phyloP scores from a whole-genome alignment of 2,888 invertebrate genomes.

The Lymantria dispar region DNA sequence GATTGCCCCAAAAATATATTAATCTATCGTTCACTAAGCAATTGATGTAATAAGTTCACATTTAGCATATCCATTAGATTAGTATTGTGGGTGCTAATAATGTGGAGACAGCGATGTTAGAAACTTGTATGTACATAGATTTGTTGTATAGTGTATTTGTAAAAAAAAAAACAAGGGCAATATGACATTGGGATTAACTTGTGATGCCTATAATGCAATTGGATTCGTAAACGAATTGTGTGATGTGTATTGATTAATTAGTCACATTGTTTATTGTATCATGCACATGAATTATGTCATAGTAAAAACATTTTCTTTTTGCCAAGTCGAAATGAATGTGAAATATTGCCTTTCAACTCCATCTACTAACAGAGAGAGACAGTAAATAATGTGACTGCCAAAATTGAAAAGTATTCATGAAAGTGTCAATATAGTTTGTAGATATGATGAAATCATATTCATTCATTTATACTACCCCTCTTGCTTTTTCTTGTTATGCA shows the following conservation, averaged over 20 bases:
- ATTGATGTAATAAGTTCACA: constrained; percentile 37
- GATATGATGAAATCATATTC: constrained; percentile 47
- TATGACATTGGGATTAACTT: constrained; percentile 20
- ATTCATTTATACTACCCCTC: constrained; percentile 21
- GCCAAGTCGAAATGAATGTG: not conserved
- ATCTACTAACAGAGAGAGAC: not conserved
- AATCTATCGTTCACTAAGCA: constrained; percentile 37
- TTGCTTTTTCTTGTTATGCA: constrained; percentile 12
- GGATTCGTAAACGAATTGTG: constrained; percentile 55
- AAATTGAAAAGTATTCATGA: constrained; percentile 66
- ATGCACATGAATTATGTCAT: not conserved
- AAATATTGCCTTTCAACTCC: too few relatives aligned
- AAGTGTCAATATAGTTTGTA: constrained; percentile 54
- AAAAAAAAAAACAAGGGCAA: constrained; percentile 27
- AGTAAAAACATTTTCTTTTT: not conserved
- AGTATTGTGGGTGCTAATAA: constrained; percentile 66
- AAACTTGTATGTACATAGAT: constrained; percentile 49
- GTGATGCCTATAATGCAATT: constrained; percentile 36
- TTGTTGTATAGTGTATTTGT: constrained; percentile 56
- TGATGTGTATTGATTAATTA: constrained; percentile 31
- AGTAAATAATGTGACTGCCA: constrained; percentile 65
- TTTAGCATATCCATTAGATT: constrained; percentile 63
- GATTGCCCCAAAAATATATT: constrained; percentile 43
- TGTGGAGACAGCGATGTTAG: constrained; percentile 42
- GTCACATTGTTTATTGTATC: constrained; percentile 53